These are phyloP conservation scores for Pollicipes pollicipes DNA, from an alignment of 1,140 invertebrate genomes.

Conservation along the genomic window DNA sequence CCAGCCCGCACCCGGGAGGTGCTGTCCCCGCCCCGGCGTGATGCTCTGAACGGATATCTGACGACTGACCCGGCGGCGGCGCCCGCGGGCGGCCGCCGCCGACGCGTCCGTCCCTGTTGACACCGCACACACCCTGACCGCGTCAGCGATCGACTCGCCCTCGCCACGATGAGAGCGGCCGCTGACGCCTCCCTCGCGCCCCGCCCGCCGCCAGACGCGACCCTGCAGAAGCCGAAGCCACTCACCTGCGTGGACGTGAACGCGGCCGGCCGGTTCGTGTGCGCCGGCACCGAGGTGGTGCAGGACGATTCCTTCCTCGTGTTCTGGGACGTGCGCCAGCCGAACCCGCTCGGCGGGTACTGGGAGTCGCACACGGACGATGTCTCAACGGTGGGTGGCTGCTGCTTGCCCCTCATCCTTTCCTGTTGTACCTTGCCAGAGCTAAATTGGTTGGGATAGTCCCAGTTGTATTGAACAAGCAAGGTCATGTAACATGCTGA, in stretches of 20 bases:
- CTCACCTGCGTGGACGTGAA: constrained; percentile 58
- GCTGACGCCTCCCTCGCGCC: background rate
- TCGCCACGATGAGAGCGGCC: background rate
- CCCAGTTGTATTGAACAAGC: no score
- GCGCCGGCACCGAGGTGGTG: constrained; percentile 53
- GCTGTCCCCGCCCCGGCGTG: background rate
- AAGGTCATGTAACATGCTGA: no score
- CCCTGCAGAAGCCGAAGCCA: constrained; percentile 25
- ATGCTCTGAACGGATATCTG: constrained; percentile 3
- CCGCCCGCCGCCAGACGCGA: background rate
- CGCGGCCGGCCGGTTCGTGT: constrained; percentile 46
- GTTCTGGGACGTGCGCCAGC: constrained; percentile 59
- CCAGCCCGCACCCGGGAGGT: background rate
- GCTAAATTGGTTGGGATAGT: no score
- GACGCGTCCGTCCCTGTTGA: background rate
- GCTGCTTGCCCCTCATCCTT: background rate
- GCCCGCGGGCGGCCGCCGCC: background rate
- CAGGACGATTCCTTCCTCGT: constrained; percentile 52
- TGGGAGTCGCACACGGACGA: constrained; percentile 71
- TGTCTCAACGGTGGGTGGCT: constrained; percentile 43
- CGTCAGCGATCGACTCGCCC: background rate
- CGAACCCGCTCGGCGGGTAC: constrained; percentile 56
- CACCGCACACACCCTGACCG: background rate
- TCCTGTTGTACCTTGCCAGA: no score
- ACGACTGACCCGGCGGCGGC: background rate